Conservation (phyloP, 2,797 vertebrate species). For the Malurus leucopterus region DNA sequence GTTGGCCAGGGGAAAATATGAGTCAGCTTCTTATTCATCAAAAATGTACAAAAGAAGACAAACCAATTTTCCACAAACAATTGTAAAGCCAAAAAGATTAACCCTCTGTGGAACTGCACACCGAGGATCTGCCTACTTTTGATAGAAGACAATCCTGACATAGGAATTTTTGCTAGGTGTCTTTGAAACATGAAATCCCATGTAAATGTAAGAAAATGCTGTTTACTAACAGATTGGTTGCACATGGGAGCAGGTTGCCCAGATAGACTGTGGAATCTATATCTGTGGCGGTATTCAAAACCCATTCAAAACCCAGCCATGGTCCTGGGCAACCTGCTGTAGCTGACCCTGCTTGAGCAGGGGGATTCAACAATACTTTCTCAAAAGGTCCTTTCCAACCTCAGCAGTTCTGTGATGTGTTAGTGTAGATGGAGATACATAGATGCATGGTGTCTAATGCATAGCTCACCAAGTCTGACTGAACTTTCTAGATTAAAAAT, state of each 20-base stretch:
- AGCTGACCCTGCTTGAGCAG: background rate
- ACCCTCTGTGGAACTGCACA: background rate
- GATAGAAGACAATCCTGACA: background rate
- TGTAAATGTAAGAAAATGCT: background rate
- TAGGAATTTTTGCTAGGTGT: background rate
- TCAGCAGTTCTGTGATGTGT: background rate
- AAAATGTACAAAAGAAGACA: background rate
- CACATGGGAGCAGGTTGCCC: background rate
- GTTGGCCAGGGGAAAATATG: background rate
- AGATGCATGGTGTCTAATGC: background rate
- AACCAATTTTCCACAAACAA: background rate
- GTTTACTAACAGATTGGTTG: background rate
- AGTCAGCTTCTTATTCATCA: background rate
- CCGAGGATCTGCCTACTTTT: background rate
- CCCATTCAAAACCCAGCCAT: accelerated
- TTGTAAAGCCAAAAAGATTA: background rate
- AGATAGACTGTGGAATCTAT: background rate
- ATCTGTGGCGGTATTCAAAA: background rate
- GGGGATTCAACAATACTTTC: background rate
- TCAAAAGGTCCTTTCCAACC: background rate
- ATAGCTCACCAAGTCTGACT: background rate
- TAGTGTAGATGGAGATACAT: background rate
- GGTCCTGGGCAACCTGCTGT: background rate
- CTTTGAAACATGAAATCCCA: background rate
- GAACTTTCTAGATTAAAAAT: background rate